Conservation (phyloP, 1,140 invertebrate genomes). For the Drosophila nasuta region DNA sequence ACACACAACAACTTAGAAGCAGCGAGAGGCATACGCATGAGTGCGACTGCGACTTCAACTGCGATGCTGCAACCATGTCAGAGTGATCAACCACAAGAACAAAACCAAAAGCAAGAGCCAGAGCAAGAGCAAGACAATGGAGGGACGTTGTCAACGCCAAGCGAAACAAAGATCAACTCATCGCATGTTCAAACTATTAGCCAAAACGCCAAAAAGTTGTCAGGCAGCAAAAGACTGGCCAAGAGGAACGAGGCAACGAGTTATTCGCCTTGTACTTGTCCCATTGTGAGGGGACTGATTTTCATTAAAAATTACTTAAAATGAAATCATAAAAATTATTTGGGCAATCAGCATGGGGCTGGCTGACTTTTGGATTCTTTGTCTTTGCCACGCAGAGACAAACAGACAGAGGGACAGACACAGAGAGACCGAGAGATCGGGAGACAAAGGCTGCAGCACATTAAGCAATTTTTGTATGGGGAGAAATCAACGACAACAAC, state of each 20-base stretch:
- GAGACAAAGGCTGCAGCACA: constrained; percentile 71
- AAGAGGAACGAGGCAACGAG: neutral
- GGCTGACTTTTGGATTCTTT: constrained; percentile 27
- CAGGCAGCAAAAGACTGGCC: constrained; percentile 24
- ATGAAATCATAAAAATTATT: constrained; percentile 73
- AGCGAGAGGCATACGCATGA: constrained; percentile 40
- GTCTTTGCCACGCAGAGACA: constrained; percentile 47
- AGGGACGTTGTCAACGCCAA: constrained; percentile 56
- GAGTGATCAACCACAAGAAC: constrained; percentile 10
- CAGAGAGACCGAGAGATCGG: neutral
- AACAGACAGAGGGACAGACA: neutral
- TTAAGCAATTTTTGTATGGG: constrained; percentile 63
- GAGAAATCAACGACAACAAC: constrained; percentile 49
- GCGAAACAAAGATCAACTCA: constrained; percentile 64
- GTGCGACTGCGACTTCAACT: constrained; percentile 4
- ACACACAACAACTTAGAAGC: constrained; percentile 29
- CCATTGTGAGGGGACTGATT: constrained; percentile 55
- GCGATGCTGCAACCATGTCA: constrained; percentile 33
- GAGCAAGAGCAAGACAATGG: constrained; percentile 40
- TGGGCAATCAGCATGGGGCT: constrained; percentile 64
- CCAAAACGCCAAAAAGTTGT: constrained; percentile 72
- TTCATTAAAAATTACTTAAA: constrained; percentile 81
- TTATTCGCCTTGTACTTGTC: constrained; percentile 4
- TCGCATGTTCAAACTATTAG: constrained; percentile 80
- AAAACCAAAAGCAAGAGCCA: constrained; percentile 4